Evolutionary conservation across 2,888 invertebrate species (phyloP), one percentile per base, ranked within the genome.

Genomic region (Tenthredo mesomela): DNA sequence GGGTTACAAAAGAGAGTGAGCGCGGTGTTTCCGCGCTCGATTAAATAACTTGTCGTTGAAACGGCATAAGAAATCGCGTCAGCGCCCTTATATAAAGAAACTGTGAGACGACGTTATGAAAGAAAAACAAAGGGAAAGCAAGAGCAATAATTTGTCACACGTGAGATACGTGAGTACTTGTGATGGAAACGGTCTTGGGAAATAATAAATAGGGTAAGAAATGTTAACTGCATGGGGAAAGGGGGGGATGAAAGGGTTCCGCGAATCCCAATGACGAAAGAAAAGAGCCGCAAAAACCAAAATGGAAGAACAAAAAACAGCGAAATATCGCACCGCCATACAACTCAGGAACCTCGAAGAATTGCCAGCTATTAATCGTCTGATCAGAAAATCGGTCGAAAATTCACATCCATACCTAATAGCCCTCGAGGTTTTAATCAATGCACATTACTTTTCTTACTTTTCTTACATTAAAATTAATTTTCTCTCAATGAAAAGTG

Each of bases 121-220:
- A 61, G 61, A 80, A 61, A 80, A 61, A 80, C 58, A 80, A 80
- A 61, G n/a, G 58, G 37, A 40, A 61, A 21, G 21, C 43, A 40
- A 80, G 50, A 61, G 80, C 80, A 21, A 78, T 78, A 61, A 80
- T 80, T 80, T 80, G 61, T 80, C 80, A 80, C 61, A 40, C 33
- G 58, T 80, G 80, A 80, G 61, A 80, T 40, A 40, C 37, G 61
- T 21, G 40, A 21, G 50, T 50, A 25, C 43, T 25, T 77, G 61
- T n/a, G 80, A 61, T 61, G 61, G 40, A 61, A 61, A 80, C 40
- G 77, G 25, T 40, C 29, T 15, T n/a, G 54, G 54, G 25, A 77
- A 77, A 77, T 77, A 61, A 80, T 80, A 80, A 80, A 80, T 80
- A 80, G 80, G 37, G 21, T 50, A 50, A 80, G 50, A 80, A 80